Conservation (phyloP, 1,140 invertebrate genomes). For the Gryllus bimaculatus region DNA sequence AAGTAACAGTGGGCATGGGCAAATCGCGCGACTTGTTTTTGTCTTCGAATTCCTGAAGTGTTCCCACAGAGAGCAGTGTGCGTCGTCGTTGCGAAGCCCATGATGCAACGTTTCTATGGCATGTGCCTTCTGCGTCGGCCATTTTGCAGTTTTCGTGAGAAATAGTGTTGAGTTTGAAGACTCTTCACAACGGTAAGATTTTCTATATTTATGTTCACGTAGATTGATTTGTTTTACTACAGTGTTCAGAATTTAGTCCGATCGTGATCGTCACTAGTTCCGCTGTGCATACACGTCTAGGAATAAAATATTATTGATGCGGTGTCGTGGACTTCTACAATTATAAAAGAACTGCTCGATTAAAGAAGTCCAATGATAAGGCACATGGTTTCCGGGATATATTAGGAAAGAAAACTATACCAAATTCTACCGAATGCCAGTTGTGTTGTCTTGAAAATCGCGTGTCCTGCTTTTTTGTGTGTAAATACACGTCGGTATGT, state of each 20-base stretch:
- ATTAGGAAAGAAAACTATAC: not conserved
- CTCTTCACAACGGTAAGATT: constrained; percentile 36
- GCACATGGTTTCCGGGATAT: constrained; percentile 41
- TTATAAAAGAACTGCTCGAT: constrained; percentile 24
- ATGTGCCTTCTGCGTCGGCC: constrained; percentile 50
- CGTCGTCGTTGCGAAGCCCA: constrained; percentile 29
- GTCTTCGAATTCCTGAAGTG: not conserved
- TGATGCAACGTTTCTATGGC: constrained; percentile 50
- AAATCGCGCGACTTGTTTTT: not conserved
- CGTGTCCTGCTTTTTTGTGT: not conserved
- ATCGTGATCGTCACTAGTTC: not conserved
- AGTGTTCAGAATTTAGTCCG: not conserved
- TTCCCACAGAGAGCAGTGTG: constrained; percentile 9
- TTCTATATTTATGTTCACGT: constrained; percentile 2
- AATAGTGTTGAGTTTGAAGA: constrained; percentile 49
- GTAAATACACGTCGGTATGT: not conserved
- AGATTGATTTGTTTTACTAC: not conserved
- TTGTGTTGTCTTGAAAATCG: not conserved
- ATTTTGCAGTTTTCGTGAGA: constrained; percentile 56
- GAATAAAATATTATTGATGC: constrained; percentile 8
- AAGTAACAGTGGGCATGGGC: too few species aligned
- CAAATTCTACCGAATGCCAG: not conserved
- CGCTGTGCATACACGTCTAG: not conserved
- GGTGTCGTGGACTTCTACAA: constrained; percentile 12
- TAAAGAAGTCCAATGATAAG: constrained; percentile 30